Percentiles rank a stretch among this genome's conserved stretches.
Evolutionary conservation across 2,888 invertebrate genomes (phyloP).

Genomic region (Proisotoma minuta): DNA sequence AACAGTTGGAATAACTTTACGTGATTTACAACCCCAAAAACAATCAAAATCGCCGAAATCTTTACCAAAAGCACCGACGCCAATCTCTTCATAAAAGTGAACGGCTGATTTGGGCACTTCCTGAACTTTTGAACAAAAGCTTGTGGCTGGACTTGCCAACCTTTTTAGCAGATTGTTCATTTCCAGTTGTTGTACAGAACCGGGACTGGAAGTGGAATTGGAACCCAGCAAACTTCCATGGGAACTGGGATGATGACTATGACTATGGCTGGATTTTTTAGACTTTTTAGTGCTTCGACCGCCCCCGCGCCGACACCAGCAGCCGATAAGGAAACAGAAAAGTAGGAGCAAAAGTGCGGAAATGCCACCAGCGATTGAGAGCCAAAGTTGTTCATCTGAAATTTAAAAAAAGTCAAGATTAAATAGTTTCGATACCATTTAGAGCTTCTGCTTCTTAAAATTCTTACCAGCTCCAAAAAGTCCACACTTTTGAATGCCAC

Average conservation of each 20-base stretch:
- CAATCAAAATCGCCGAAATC: no score
- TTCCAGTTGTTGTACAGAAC: slow-evolving; percentile 60
- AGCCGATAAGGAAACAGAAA: slow-evolving; percentile 56
- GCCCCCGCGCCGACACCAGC: slow-evolving; percentile 60
- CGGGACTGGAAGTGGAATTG: slow-evolving; percentile 7
- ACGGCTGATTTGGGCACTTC: slow-evolving; percentile 82
- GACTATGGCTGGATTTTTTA: neutral
- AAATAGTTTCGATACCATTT: neutral
- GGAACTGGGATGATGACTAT: neutral
- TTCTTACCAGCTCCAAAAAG: slow-evolving; percentile 29
- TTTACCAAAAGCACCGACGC: slow-evolving; percentile 92
- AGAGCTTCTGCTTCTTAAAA: neutral
- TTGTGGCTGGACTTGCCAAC: slow-evolving; percentile 55
- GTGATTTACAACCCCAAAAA: no score
- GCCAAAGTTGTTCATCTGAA: slow-evolving; percentile 70
- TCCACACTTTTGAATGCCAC: slow-evolving; percentile 80
- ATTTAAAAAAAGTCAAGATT: slow-evolving; percentile 45
- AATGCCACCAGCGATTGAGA: slow-evolving; percentile 52
- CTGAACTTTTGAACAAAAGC: slow-evolving; percentile 53
- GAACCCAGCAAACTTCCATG: neutral
- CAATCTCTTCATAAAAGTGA: slow-evolving; percentile 80
- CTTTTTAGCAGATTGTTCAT: slow-evolving; percentile 70
- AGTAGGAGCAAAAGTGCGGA: slow-evolving; percentile 57
- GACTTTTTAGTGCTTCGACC: slow-evolving; percentile 31
- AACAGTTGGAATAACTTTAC: no score